phyloP scores from a whole-genome alignment of 2,113 vertebrate species.

The Anoplopoma fimbria region DNA sequence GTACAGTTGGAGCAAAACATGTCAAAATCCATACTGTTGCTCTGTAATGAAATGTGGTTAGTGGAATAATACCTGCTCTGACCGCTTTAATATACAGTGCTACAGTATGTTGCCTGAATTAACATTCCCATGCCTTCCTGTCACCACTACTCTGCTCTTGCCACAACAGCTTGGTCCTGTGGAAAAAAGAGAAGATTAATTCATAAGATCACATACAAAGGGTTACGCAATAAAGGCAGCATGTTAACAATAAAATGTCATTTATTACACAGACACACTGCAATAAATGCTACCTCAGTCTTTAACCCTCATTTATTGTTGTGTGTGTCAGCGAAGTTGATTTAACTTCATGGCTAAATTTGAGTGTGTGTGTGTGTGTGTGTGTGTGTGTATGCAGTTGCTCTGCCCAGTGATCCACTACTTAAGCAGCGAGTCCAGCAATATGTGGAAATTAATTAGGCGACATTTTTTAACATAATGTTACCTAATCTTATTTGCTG shows the following conservation, averaged over 20 bases:
- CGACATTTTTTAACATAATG: constrained; percentile 10
- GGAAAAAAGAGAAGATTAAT: not conserved
- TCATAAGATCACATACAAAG: not conserved
- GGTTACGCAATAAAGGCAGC: not conserved
- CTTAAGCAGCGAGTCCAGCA: constrained; percentile 4
- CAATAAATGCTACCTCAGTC: not conserved
- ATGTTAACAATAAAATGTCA: not conserved
- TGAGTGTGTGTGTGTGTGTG: not conserved
- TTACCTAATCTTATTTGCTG: not conserved
- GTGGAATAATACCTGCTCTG: not conserved
- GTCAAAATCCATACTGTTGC: not conserved
- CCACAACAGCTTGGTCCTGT: not conserved
- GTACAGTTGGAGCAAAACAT: not conserved
- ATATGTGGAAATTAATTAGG: constrained; percentile 22
- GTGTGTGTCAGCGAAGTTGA: not conserved
- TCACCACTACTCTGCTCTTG: too few species aligned
- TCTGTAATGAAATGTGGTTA: not conserved
- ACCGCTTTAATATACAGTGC: not conserved
- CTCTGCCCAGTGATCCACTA: not conserved
- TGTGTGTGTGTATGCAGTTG: not conserved
- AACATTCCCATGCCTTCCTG: too few species aligned
- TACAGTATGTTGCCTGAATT: not conserved
- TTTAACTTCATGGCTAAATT: not conserved
- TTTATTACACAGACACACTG: constrained; percentile 1
- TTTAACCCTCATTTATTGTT: not conserved